Evolutionary conservation across 23 tunicate species (phyloP), one percentile per base, ranked within the genome.

Genomic region (Clavelina lepadiformis): DNA sequence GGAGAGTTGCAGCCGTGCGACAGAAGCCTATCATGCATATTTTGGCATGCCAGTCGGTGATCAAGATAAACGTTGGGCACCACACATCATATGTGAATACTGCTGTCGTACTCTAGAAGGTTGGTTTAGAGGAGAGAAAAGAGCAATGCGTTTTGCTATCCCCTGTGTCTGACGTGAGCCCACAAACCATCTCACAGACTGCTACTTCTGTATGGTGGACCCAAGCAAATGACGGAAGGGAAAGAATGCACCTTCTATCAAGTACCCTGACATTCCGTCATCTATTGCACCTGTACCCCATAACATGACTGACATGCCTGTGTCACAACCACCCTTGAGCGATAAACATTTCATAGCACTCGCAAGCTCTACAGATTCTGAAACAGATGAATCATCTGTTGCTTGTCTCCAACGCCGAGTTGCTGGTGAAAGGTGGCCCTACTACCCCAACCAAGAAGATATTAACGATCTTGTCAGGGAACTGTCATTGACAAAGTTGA

Each of bases 401-500:
- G 57, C 24, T 5, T 46, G 57, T 66, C 19, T 21, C 47, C 72
- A 28, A 45, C 56, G 35, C 35, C 72, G 72, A 46, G 33, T 33
- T 45, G 57, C 34, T 3, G 57, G 34, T 66, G 57, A 66, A 66
- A 46, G 72, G 34, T 66, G 72, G 22, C 72, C 72, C 57, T 66
- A 66, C 34, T 66, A 66, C 57, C 72, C 56, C 57, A 66, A 66
- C 57, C 72, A 66, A 66, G 72, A 66, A 46, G 72, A 66, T 26
- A 66, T 66, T 11, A 66, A 66, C 24, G 57, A 66, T 66, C 72
- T 66, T 46, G 34, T 66, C 34, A 3, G 72, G 34, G 57, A 66
- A 28, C 7, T 66, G 72, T 23, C 72, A 46, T 28, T 66, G 72
- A 66, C 72, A 26, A 66, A 66, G 45, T 66, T 36, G 57, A 66